phyloP scores from a whole-genome alignment of 1,140 invertebrate genomes.

The Ephestia elutella region DNA sequence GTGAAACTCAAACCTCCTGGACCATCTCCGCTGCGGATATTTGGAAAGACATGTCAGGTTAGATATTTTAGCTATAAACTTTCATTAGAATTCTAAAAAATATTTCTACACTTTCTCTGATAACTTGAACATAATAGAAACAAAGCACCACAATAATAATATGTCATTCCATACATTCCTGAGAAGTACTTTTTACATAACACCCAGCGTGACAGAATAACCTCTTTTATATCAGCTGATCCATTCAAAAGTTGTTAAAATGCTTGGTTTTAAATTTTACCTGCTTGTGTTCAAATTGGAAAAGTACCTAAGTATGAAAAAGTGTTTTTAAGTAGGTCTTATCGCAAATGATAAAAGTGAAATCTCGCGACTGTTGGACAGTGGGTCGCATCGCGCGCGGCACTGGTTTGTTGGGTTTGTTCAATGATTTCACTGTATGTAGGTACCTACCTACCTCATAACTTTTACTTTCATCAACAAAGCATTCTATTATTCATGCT shows the following conservation, averaged over 20 bases:
- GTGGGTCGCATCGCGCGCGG: slow-evolving; percentile 44
- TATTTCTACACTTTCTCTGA: background rate
- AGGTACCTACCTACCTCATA: slow-evolving; percentile 21
- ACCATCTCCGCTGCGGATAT: slow-evolving; percentile 72
- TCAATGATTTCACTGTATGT: slow-evolving; percentile 42
- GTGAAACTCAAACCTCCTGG: slow-evolving; percentile 77
- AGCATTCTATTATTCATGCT: slow-evolving; percentile 11
- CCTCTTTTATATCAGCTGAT: slow-evolving; percentile 65
- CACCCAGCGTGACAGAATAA: slow-evolving; percentile 60
- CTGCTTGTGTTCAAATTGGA: background rate
- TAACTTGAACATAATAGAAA: background rate
- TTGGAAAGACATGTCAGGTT: slow-evolving; percentile 74
- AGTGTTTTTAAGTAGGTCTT: slow-evolving; percentile 16
- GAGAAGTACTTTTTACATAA: slow-evolving; percentile 60
- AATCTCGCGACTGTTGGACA: slow-evolving; percentile 47
- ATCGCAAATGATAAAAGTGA: slow-evolving; percentile 61
- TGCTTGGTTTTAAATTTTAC: slow-evolving; percentile 14
- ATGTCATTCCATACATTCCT: slow-evolving; percentile 21
- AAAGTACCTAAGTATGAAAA: slow-evolving; percentile 4
- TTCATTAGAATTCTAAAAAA: background rate
- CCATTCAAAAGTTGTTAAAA: slow-evolving; percentile 7
- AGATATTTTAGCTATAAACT: slow-evolving; percentile 32
- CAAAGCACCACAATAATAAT: slow-evolving; percentile 12
- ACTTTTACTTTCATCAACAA: slow-evolving; percentile 59
- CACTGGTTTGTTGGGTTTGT: slow-evolving; percentile 50